phyloP scores from a whole-genome alignment of 2,113 vertebrate genomes.

The Xerus inauris region DNA sequence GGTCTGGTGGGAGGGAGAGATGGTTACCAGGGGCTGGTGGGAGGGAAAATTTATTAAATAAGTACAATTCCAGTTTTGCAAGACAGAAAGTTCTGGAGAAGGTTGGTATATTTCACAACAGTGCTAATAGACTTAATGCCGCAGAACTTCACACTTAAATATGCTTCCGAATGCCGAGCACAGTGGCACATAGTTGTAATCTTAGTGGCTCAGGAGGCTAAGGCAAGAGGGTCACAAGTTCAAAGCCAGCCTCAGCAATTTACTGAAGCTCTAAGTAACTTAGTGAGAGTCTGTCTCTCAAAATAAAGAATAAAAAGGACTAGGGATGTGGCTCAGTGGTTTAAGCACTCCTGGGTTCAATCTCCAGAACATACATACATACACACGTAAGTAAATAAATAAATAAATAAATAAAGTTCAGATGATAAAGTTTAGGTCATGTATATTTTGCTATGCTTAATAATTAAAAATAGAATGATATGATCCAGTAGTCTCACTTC shows the following conservation, averaged over 20 bases:
- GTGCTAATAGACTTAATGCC: background rate
- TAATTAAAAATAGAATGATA: background rate
- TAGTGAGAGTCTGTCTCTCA: too few relatives aligned
- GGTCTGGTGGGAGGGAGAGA: background rate
- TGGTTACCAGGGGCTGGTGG: background rate
- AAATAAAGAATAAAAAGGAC: too few relatives aligned
- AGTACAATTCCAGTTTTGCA: background rate
- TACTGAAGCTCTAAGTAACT: too few relatives aligned
- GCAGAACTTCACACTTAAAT: background rate
- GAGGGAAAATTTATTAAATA: background rate
- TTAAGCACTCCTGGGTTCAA: too few relatives aligned
- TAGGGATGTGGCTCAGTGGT: too few relatives aligned
- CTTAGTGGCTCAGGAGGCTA: too few relatives aligned
- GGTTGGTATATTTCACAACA: background rate
- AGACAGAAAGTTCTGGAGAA: background rate
- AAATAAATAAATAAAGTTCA: background rate
- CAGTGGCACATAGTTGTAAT: too few relatives aligned
- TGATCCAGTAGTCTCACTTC: background rate
- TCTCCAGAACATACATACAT: too few relatives aligned
- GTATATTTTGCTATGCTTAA: background rate
- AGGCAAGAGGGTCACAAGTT: too few relatives aligned
- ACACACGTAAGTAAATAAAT: too few relatives aligned
- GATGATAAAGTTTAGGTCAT: background rate
- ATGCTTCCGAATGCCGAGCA: too few relatives aligned
- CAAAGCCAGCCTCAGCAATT: too few relatives aligned